These are phyloP conservation scores for Epizoanthus scotinus DNA, from an alignment of 92 coral and sea anemone genomes.

Conservation along the genomic window DNA sequence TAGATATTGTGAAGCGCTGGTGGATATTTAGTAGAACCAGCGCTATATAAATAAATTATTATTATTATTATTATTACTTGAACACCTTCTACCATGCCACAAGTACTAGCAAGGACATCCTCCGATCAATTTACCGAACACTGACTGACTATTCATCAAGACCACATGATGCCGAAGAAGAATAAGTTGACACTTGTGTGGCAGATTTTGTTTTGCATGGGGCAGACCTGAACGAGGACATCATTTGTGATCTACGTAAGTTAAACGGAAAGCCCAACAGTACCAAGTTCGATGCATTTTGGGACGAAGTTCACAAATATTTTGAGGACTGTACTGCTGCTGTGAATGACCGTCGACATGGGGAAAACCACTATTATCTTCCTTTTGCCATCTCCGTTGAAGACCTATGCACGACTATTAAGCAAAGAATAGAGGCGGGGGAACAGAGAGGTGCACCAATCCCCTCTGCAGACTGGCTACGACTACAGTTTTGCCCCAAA, in stretches of 20 bases:
- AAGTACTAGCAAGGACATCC: background rate
- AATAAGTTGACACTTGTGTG: background rate
- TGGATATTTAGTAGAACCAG: too few relatives aligned
- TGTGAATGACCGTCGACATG: conserved; percentile 23
- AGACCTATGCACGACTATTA: background rate
- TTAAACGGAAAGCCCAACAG: conserved; percentile 23
- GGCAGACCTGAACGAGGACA: background rate
- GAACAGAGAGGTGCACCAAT: conserved; percentile 24
- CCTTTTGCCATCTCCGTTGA: conserved; percentile 22
- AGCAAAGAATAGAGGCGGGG: background rate
- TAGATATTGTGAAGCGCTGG: too few relatives aligned
- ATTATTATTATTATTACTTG: too few relatives aligned
- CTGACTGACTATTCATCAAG: conserved; percentile 7
- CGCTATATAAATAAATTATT: too few relatives aligned
- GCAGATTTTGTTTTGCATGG: background rate
- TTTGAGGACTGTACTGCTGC: conserved; percentile 27
- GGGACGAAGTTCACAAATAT: conserved; percentile 16
- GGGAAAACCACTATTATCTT: conserved; percentile 9
- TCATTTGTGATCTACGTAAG: conserved; percentile 9
- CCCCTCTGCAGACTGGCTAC: conserved; percentile 8
- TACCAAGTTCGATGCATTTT: conserved; percentile 19
- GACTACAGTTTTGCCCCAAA: background rate
- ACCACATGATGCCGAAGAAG: background rate
- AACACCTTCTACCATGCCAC: background rate
- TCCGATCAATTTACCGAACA: background rate